Conservation (phyloP, 2,113 vertebrate species). For the Capreolus pygargus region DNA sequence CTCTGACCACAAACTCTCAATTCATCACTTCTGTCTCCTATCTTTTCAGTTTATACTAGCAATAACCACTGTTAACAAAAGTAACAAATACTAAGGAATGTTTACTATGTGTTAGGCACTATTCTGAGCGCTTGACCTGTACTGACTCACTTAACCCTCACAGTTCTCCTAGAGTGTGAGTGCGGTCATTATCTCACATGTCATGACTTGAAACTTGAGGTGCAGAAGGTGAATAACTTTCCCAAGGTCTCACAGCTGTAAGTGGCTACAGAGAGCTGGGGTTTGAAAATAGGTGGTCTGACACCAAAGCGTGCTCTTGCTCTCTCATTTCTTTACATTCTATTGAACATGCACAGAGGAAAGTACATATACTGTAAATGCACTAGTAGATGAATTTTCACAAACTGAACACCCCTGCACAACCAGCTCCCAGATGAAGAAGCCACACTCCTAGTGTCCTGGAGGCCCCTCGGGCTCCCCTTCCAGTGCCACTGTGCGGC, state of each 20-base stretch:
- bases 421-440: background rate
- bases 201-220: background rate
- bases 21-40: background rate
- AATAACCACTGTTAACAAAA: background rate
- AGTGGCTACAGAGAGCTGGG: background rate
- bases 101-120: background rate
- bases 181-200: background rate
- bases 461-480: accelerated
- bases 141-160: background rate
- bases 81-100: background rate
- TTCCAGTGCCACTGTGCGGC: background rate
- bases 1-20: background rate
- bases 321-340: background rate
- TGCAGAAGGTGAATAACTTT: background rate
- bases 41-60: background rate
- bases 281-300: background rate
- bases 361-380: too few species aligned
- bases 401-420: background rate
- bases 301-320: background rate
- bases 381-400: background rate
- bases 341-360: background rate
- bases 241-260: background rate
- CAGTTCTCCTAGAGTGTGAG: background rate
- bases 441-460: background rate
- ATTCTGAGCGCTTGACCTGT: background rate